phyloP scores from a whole-genome alignment of 2,113 vertebrate species.

The Xyrauchen texanus region DNA sequence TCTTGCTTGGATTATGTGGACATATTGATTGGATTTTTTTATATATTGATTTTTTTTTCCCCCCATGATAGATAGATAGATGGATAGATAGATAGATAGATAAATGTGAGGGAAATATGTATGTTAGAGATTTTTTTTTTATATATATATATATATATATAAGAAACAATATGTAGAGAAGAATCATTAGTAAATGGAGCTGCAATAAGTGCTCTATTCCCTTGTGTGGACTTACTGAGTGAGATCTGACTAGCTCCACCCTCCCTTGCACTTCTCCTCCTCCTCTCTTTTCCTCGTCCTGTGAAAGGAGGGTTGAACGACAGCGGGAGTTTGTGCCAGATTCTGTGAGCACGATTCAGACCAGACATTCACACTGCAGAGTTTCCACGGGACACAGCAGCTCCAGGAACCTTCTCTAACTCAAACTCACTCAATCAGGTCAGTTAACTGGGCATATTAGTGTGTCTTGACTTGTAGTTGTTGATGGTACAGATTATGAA shows the following conservation, averaged over 20 bases:
- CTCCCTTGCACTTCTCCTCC: slow-evolving; percentile 32
- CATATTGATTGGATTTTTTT: neutral
- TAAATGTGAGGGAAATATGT: neutral
- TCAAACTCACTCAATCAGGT: slow-evolving; percentile 23
- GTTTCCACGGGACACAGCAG: slow-evolving; percentile 54
- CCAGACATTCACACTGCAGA: slow-evolving; percentile 50
- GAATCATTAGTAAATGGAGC: slow-evolving; percentile 39
- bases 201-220: slow-evolving; percentile 48
- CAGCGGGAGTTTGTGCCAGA: slow-evolving; percentile 68
- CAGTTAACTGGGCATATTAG: neutral
- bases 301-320: slow-evolving; percentile 61
- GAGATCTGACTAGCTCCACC: slow-evolving; percentile 24
- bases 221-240: slow-evolving; percentile 36
- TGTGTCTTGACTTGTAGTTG: neutral
- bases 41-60: neutral
- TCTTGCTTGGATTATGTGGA: neutral
- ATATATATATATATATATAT: too few relatives aligned
- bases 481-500: neutral
- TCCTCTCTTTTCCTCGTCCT: slow-evolving; percentile 25
- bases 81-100: neutral
- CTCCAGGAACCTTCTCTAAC: slow-evolving; percentile 27
- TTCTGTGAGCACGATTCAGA: slow-evolving; percentile 57
- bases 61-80: too few relatives aligned
- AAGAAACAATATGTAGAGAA: neutral
- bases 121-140: neutral